Conservation (phyloP, 1,140 invertebrate genomes). For the Aphaenogaster ashmeadi region DNA sequence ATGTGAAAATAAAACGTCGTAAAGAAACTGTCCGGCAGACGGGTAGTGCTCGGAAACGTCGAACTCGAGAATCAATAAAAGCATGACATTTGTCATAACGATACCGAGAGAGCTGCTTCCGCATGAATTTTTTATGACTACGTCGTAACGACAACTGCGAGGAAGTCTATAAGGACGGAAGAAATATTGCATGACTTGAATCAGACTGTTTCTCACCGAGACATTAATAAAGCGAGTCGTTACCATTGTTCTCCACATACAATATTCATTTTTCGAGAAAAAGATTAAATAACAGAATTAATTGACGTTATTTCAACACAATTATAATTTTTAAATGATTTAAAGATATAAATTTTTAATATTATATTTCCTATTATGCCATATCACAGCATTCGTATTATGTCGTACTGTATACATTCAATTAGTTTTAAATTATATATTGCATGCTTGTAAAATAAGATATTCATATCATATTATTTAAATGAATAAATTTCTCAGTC, state of each 20-base stretch:
- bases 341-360: neutral
- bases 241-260: neutral
- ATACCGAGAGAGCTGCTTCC: neutral
- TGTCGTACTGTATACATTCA: neutral
- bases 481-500: neutral
- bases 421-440: neutral
- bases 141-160: neutral
- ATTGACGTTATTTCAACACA: neutral
- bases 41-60: conserved; percentile 7
- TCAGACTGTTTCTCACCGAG: neutral
- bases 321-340: conserved; percentile 11
- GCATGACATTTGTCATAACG: conserved; percentile 26
- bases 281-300: neutral
- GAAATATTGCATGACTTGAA: neutral
- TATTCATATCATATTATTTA: neutral
- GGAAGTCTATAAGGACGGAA: neutral
- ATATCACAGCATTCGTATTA: neutral
- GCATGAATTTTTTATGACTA: conserved; percentile 32
- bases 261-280: neutral
- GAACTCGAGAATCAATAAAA: conserved; percentile 21
- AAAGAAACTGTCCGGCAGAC: conserved; percentile 48
- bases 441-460: neutral
- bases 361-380: neutral
- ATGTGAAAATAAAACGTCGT: conserved; percentile 20
- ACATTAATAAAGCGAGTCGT: neutral